Conservation (phyloP, 2,888 invertebrate genomes). For the Exocentrus adspersus region DNA sequence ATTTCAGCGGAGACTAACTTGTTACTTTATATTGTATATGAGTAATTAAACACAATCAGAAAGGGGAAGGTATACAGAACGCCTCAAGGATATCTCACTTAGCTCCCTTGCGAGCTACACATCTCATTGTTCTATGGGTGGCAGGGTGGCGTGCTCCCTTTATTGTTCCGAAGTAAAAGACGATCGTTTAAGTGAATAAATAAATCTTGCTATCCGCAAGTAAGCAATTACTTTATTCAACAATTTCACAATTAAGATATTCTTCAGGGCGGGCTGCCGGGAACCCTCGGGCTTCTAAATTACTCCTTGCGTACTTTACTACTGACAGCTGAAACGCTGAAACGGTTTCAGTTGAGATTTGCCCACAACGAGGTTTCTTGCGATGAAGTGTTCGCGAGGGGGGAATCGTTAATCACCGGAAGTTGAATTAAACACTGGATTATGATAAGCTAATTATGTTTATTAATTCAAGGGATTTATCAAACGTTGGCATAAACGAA, state of each 20-base stretch:
- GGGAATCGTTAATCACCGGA: background rate
- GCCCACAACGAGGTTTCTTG: background rate
- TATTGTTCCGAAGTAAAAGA: conserved; percentile 21
- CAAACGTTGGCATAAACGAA: too few species aligned
- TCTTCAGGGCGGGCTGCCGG: conserved; percentile 6
- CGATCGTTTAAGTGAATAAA: conserved; percentile 21
- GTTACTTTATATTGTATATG: conserved; percentile 13
- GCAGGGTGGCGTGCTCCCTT: background rate
- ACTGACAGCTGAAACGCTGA: conserved; percentile 18
- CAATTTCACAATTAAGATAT: conserved; percentile 27
- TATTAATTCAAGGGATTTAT: too few species aligned
- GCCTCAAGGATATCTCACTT: conserved; percentile 12
- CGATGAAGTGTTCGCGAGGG: background rate
- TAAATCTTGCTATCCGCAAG: conserved; percentile 24
- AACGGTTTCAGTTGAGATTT: conserved; percentile 13
- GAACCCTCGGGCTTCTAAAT: conserved; percentile 13
- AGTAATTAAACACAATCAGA: conserved; percentile 9
- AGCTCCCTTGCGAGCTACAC: conserved; percentile 4
- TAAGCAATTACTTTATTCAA: conserved; percentile 27
- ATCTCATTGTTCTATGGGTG: conserved; percentile 15
- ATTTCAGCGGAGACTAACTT: conserved; percentile 4
- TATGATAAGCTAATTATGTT: background rate
- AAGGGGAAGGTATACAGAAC: background rate
- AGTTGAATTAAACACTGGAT: background rate
- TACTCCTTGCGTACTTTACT: conserved; percentile 19